Conservation (phyloP, 2,113 vertebrate genomes). For the Syngnathoides biaculeatus region DNA sequence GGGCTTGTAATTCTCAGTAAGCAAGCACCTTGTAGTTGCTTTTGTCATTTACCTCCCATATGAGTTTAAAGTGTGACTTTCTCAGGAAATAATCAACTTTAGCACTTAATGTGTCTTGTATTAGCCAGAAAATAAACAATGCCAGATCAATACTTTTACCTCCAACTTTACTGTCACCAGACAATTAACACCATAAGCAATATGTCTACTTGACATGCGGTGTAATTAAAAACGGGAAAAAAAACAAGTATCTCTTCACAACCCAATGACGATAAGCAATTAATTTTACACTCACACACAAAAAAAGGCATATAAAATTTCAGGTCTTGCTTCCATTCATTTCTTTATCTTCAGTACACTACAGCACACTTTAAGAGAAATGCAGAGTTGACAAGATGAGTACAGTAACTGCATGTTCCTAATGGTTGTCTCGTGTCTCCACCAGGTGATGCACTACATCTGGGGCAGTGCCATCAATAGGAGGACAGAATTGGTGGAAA, state of each 20-base stretch:
- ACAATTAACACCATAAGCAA: background rate
- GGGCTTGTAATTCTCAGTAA: too few species aligned
- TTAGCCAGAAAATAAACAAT: too few species aligned
- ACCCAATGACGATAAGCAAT: background rate
- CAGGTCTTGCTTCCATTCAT: background rate
- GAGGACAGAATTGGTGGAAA: constrained; percentile 18
- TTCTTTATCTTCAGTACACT: background rate
- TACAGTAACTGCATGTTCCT: constrained; percentile 16
- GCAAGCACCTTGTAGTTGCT: too few species aligned
- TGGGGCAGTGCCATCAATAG: constrained; percentile 51
- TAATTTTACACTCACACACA: background rate
- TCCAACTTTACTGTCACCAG: too few species aligned
- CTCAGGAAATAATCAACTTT: too few species aligned
- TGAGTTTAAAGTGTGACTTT: too few species aligned
- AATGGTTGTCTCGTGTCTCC: constrained; percentile 37
- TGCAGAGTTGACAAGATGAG: constrained; percentile 14
- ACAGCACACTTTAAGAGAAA: constrained; percentile 21
- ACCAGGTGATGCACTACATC: constrained; percentile 45
- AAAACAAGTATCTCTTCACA: background rate
- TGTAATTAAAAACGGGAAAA: background rate
- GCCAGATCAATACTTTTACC: too few species aligned
- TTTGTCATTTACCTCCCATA: too few species aligned
- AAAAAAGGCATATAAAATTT: background rate
- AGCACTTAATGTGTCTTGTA: too few species aligned
- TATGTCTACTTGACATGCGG: background rate